Base-by-base conservation (phyloP, 2,797 vertebrate genomes). In the Tragelaphus eurycerus region DNA sequence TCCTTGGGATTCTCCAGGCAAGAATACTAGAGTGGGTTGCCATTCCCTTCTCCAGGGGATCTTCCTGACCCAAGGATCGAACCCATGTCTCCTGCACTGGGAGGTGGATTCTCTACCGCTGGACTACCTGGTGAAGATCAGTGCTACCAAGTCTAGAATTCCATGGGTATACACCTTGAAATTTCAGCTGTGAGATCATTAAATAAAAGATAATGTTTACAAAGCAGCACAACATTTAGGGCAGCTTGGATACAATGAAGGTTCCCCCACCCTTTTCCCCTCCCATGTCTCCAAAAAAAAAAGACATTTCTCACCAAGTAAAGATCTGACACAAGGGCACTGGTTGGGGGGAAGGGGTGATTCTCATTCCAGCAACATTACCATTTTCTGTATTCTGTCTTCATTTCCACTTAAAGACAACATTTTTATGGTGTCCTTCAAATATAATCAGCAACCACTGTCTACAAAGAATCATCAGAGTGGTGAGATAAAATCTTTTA, bases 211-310 rank as follows among this genome's bases (percentile, higher is more conserved):
- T 19, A 52, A 87, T 38, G 16, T 15, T 79, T 67, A 67, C 23
- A 78, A 74, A 86, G 57, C 8, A 3, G 12, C 13, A 59, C 6
- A 27, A 38, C 76, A 50, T 23, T 43, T 50, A 31, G 50, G 71
- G 43, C 2, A 5, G 16, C 4, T 8, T 0, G 8, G 16, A 60
- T 16, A 62, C 6, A 57, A 62, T 14, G 31, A 81, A 55, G 59
- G n/a, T 10, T 2, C 29, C 9, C 4, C 14, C 4, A 6, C 1
- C 0, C 0, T 21, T 11, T 4, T 7, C 14, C 13, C 15, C 13
- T 9, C 10, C 4, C 1, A 48, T 10, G 19, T 79, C 17, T 86
- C 12, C 23, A 59, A 84, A 86, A 34, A 86, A 34, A 87, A 88
- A 90, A 85, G 9, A 55, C 29, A 50, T 7, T 55, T 93, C n/a